Evolutionary conservation across 23 tunicate species (phyloP).

Genomic region (Phallusia fumigata): DNA sequence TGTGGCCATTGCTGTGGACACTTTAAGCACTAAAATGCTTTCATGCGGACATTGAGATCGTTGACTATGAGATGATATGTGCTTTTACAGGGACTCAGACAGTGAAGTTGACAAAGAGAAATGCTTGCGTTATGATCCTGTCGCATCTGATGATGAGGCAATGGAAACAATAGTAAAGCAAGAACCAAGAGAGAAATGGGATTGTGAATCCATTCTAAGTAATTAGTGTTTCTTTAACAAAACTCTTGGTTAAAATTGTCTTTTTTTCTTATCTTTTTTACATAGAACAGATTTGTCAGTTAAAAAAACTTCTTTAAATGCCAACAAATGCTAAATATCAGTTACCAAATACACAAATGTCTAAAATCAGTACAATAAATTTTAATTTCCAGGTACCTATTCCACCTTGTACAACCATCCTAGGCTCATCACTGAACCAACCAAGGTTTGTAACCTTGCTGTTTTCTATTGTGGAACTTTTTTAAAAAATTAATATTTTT

Average conservation of each 20-base stretch:
- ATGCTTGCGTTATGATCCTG: background rate
- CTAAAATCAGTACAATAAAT: too few relatives aligned
- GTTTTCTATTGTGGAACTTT: background rate
- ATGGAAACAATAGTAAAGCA: conserved; percentile 40
- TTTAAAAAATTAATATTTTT: background rate
- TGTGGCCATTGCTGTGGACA: too few relatives aligned
- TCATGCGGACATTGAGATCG: too few relatives aligned
- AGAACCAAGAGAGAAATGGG: conserved; percentile 54
- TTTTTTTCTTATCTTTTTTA: too few relatives aligned
- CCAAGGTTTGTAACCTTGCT: background rate
- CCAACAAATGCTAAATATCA: background rate
- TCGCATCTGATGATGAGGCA: conserved; percentile 23
- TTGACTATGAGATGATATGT: too few relatives aligned
- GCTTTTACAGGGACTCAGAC: background rate
- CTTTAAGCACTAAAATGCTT: too few relatives aligned
- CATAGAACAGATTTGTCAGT: too few relatives aligned
- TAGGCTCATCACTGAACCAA: conserved; percentile 60
- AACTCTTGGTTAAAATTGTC: too few relatives aligned
- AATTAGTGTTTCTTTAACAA: background rate
- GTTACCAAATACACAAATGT: background rate
- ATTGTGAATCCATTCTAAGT: conserved; percentile 86
- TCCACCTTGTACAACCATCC: conserved; percentile 82
- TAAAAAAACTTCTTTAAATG: too few relatives aligned
- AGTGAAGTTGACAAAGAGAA: background rate
- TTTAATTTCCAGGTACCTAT: conserved; percentile 61